These are phyloP conservation scores for Leptopilina clavipes DNA, from an alignment of 1,140 invertebrate genomes.

Conservation along the genomic window DNA sequence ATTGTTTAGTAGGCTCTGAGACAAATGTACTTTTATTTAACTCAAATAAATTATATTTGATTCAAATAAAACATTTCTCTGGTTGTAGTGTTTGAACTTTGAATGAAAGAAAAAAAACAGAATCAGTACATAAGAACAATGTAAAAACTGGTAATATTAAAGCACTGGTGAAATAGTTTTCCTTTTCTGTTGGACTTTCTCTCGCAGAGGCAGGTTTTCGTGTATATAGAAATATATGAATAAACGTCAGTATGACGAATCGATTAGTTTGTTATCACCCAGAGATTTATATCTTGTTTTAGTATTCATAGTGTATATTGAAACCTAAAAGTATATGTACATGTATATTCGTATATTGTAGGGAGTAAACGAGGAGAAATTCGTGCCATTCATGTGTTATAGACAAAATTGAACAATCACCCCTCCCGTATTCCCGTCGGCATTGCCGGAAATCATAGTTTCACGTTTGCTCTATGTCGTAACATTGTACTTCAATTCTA, in stretches of 20 bases:
- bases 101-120: no score
- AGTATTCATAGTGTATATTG: slow-evolving; percentile 17
- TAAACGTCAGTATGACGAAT: background rate
- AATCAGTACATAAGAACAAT: no score
- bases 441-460: slow-evolving; percentile 23
- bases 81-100: no score
- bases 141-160: no score
- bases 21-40: no score
- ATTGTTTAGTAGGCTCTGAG: no score
- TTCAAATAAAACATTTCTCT: no score
- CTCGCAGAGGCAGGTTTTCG: background rate
- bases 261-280: slow-evolving; percentile 22
- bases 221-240: background rate
- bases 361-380: slow-evolving; percentile 31
- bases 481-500: slow-evolving; percentile 22
- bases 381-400: background rate
- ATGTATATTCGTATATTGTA: no score
- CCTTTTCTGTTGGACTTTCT: background rate
- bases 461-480: slow-evolving; percentile 22
- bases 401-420: slow-evolving; percentile 10
- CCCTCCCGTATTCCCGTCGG: slow-evolving; percentile 15
- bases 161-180: background rate
- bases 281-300: slow-evolving; percentile 11
- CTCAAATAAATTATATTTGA: no score
- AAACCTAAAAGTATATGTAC: background rate